Conservation (phyloP, 1,140 invertebrate genomes). For the Gyrodactylus salaris region DNA sequence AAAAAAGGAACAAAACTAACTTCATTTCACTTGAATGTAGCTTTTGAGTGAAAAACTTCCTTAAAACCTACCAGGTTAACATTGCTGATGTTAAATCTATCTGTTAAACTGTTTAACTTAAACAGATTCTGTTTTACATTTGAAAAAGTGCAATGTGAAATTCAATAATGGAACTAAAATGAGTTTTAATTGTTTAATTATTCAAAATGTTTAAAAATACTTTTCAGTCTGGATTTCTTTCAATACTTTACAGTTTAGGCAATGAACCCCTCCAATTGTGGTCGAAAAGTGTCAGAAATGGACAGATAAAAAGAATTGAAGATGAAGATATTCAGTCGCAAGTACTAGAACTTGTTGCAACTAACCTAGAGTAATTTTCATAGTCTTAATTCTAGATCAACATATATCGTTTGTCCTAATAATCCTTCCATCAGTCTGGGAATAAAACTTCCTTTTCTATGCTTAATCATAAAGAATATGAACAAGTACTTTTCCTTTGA, state of each 20-base stretch:
- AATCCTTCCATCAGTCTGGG: slow-evolving; percentile 86
- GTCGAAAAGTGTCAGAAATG: slow-evolving; percentile 85
- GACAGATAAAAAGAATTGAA: slow-evolving; percentile 85
- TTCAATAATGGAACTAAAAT: no score
- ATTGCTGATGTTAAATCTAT: no score
- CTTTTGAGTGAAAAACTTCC: no score
- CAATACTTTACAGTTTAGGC: slow-evolving; percentile 74
- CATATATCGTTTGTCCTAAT: slow-evolving; percentile 82
- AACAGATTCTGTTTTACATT: no score
- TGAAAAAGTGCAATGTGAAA: no score
- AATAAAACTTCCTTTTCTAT: slow-evolving; percentile 83
- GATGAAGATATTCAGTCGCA: slow-evolving; percentile 96
- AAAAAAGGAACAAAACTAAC: no score
- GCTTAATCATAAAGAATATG: slow-evolving; percentile 97
- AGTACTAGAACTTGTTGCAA: slow-evolving; percentile 85
- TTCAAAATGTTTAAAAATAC: slow-evolving; percentile 67
- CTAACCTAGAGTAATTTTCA: slow-evolving; percentile 39
- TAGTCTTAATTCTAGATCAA: slow-evolving; percentile 33
- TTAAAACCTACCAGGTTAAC: no score
- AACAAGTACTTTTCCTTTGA: slow-evolving; percentile 99
- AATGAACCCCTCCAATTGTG: slow-evolving; percentile 79
- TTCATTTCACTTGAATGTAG: no score
- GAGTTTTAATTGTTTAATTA: slow-evolving; percentile 12
- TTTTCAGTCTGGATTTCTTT: slow-evolving; percentile 71
- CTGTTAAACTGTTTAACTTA: no score